Evolutionary conservation across 2,797 vertebrate species (phyloP).

Genomic region (Paedocypris micromegethes): DNA sequence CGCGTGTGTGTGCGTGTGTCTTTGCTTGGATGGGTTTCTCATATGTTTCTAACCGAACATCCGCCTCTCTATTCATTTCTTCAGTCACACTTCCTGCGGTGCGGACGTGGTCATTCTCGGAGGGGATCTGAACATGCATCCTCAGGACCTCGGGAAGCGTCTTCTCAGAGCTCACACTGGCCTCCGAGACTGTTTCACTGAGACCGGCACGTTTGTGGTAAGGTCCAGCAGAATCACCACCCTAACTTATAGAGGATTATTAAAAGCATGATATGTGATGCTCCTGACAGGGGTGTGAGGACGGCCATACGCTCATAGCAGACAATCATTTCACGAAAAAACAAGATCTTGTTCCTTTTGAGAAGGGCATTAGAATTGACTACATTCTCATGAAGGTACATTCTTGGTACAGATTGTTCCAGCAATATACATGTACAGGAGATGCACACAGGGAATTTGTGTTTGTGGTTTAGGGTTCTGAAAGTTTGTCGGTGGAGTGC

Average conservation of each 20-base stretch:
- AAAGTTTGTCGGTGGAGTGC: constrained; percentile 40
- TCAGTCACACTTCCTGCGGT: constrained; percentile 70
- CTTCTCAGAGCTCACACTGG: constrained; percentile 66
- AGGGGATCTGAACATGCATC: constrained; percentile 79
- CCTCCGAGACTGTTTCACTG: constrained; percentile 66
- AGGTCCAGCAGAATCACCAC: constrained; percentile 23
- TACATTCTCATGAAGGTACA: constrained; percentile 76
- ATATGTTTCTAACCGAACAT: no score
- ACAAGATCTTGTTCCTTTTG: constrained; percentile 67
- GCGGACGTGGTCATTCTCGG: constrained; percentile 72
- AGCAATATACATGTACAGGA: no score
- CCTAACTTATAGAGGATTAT: not conserved
- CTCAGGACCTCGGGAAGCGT: constrained; percentile 68
- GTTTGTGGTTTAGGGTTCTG: constrained; percentile 41
- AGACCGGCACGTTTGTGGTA: constrained; percentile 66
- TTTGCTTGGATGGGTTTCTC: no score
- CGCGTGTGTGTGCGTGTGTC: no score
- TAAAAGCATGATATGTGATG: not conserved
- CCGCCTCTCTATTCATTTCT: not conserved
- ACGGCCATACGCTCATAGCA: constrained; percentile 70
- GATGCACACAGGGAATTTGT: not conserved
- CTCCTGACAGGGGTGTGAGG: constrained; percentile 65
- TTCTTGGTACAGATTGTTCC: not conserved
- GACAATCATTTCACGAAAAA: constrained; percentile 68
- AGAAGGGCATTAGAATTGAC: constrained; percentile 74